Base-by-base conservation (phyloP, 1,140 invertebrate species). In the Leptopilina clavipes region DNA sequence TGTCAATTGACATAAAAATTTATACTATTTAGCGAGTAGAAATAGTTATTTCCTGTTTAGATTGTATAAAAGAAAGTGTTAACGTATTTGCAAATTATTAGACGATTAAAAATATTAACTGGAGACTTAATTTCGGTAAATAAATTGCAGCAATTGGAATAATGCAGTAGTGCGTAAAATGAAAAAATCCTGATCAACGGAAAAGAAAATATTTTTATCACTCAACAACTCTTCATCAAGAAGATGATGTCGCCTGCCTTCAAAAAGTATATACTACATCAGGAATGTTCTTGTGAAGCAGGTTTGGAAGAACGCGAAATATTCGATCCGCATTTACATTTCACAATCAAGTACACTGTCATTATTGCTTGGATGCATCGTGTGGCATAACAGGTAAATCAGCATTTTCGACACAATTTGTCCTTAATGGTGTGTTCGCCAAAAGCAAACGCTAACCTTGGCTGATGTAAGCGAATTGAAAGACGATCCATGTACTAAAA, bases 321-420 rank as follows among this genome's bases (percentile, higher is more conserved):
- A 65, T 65, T 31, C 59, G 59, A 65, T 65, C 22, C 3, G 59
- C 59, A 65, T 65, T 65, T 31, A 65, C 59, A 65, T 65, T 65
- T 65, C 59, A 65, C 59, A 65, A 65, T 65, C 59, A 25, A 3
- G 22, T 31, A 65, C 59, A 65, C 59, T 65, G 59, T 65, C 59
- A 65, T 65, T 65, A 65, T 37, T 12, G 25, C 59, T 37, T n/a
- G 59, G 25, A 12, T 11, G 37, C 37, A 40, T 6, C 59, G 25
- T 14, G 59, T 14, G 59, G 22, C 59, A 65, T 65, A 65, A 65
- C 59, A 65, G 59, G 59, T 65, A 65, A 65, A 31, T 65, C 14
- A n/a, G 59, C 59, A 17, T 65, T 65, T 65, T 31, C 59, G 59
- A 65, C 59, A 65, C 14, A 65, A 31, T 65, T 65, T 65, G 59